Evolutionary conservation across 2,797 vertebrate genomes (phyloP), one percentile per base, ranked within the genome.

Genomic region (Strix occidentalis): DNA sequence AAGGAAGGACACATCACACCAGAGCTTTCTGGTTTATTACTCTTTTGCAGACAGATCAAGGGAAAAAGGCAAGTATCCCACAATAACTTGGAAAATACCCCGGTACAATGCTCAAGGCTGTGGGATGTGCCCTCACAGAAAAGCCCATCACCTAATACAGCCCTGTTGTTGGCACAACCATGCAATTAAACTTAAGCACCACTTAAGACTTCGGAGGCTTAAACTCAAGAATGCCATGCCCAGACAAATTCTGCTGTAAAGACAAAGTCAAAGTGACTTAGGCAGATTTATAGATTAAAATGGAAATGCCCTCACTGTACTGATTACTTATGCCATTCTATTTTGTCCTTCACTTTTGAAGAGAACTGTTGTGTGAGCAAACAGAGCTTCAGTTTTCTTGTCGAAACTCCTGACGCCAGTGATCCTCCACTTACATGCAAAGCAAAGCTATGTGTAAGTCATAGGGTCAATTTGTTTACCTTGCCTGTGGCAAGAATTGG

Each of bases 381-480:
- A 95, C 80, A 96, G 84, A 92, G 86, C 93, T 84, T 85, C 84
- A 54, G 76, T 96, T 95, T 92, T 95, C 94, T 87, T 46, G 56
- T 15, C 1, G 31, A 65, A 80, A 46, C 71, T 61, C 93, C 92
- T 94, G 95, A 96, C 15, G 57, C 90, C 94, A 95, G 74, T 21
- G 70, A 82, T 93, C 53, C 41, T 80, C 64, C 56, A 37, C 84
- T 84, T 89, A 53, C 54, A 85, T 63, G 81, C 68, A 56, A 20
- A 48, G 20, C 69, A 65, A 56, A 93, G 81, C 75, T 93, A 57
- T 92, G 93, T 85, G 75, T 84, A 93, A 97, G 93, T 95, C 94
- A 95, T 58, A 94, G 86, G 94, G 94, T 94, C 94, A 92, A 51
- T 63, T 86, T 96, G 89, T 96, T 94, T 96, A 96, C 95, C 75